Conservation (phyloP, 2,888 invertebrate genomes). For the Carcina quercana region DNA sequence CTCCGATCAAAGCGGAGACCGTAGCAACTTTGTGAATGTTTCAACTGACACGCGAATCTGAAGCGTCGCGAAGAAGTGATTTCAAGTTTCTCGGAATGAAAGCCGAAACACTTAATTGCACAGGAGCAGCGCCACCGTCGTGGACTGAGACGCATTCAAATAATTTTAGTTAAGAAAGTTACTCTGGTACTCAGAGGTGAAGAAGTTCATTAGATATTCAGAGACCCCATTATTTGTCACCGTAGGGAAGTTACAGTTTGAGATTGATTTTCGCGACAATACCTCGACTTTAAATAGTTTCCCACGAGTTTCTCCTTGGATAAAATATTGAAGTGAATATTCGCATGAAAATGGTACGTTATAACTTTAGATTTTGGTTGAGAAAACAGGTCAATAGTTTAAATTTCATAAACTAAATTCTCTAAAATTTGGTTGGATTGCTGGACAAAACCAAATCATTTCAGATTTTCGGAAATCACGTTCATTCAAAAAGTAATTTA, state of each 20-base stretch:
- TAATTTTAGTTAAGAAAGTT: constrained; percentile 39
- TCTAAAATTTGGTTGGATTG: no score
- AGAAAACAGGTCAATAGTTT: no score
- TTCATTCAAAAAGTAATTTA: no score
- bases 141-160: constrained; percentile 34
- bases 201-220: constrained; percentile 51
- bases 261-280: constrained; percentile 41
- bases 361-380: constrained; percentile 1
- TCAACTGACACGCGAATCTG: constrained; percentile 25
- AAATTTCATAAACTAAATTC: no score
- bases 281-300: constrained; percentile 28
- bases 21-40: constrained; percentile 13
- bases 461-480: no score
- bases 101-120: constrained; percentile 54
- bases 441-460: no score
- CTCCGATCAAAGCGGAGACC: no score
- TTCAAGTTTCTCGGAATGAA: constrained; percentile 46
- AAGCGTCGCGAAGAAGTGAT: constrained; percentile 35
- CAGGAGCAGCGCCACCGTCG: constrained; percentile 24
- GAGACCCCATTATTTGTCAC: constrained; percentile 39
- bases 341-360: constrained; percentile 9
- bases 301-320: constrained; percentile 25
- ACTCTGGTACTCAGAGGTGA: constrained; percentile 29
- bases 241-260: constrained; percentile 27
- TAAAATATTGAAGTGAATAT: constrained; percentile 24